phyloP scores from a whole-genome alignment of 2,113 vertebrate species.

The Pelodiscus sinensis region DNA sequence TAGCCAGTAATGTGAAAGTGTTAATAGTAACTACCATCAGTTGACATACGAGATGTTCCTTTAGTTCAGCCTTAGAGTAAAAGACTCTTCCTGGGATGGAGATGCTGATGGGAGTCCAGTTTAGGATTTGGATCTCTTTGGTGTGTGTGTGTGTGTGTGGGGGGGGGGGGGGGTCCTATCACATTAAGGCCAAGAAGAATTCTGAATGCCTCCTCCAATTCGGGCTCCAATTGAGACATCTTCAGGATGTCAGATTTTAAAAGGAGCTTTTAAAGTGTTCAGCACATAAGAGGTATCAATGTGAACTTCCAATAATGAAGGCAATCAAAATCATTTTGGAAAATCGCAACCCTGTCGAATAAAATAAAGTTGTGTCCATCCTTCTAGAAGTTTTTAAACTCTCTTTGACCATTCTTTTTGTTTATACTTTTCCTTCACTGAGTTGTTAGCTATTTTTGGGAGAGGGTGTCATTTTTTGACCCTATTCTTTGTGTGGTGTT shows the following conservation, averaged over 20 bases:
- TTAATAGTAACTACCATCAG: background rate
- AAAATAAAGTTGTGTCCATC: background rate
- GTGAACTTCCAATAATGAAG: background rate
- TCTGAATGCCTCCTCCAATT: background rate
- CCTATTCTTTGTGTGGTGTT: slow-evolving; percentile 47
- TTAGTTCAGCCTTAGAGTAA: background rate
- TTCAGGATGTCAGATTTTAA: background rate
- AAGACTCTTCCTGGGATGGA: background rate
- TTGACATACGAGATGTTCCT: background rate
- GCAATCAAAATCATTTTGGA: background rate
- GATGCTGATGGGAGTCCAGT: background rate
- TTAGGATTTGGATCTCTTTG: background rate
- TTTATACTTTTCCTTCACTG: slow-evolving; percentile 11
- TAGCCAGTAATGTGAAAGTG: background rate
- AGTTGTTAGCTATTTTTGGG: slow-evolving; percentile 64
- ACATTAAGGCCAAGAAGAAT: background rate
- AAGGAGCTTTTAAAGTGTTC: background rate
- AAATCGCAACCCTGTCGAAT: background rate
- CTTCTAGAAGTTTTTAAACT: background rate
- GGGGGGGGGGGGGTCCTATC: background rate
- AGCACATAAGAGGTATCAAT: background rate
- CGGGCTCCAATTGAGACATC: background rate
- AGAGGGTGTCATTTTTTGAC: slow-evolving; percentile 41
- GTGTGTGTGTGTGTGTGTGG: no score
- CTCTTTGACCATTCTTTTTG: background rate